Percentiles rank a stretch among this genome's conserved stretches.
phyloP scores from a whole-genome alignment of 2,113 vertebrate species.

The Elephantulus edwardii region DNA sequence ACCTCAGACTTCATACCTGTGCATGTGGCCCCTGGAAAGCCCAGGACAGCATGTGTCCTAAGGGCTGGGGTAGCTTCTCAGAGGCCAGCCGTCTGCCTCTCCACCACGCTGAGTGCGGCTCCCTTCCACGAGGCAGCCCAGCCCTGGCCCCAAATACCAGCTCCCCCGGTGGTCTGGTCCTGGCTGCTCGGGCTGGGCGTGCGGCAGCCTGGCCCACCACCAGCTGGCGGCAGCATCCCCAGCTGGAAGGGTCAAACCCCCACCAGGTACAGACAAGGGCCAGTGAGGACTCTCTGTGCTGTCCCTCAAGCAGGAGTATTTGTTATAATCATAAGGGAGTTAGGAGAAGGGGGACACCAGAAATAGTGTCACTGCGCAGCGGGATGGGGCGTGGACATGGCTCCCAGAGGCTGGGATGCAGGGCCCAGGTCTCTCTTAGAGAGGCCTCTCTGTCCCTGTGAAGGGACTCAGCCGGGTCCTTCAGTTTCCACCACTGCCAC shows the following conservation, averaged over 20 bases:
- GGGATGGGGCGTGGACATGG: fast-evolving
- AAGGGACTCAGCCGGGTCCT: background rate
- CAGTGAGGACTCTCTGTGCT: background rate
- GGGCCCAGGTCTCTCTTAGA: fast-evolving
- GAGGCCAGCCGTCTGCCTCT: fast-evolving
- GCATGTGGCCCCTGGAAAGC: background rate
- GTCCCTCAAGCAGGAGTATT: fast-evolving
- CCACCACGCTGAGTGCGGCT: fast-evolving
- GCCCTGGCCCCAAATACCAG: no score
- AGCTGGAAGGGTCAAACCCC: background rate
- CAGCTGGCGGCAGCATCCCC: background rate
- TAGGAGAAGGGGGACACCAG: background rate
- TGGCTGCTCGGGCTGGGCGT: background rate
- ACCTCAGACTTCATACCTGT: background rate
- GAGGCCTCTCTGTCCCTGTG: background rate
- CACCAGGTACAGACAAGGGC: no score
- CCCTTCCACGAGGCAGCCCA: background rate
- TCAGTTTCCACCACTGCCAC: background rate
- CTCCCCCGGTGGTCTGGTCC: fast-evolving
- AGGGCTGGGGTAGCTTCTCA: background rate
- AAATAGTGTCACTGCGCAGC: background rate
- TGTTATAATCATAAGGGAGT: fast-evolving
- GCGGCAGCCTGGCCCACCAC: background rate
- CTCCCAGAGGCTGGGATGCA: background rate
- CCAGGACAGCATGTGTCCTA: fast-evolving